A percentile compares a stretch with the other conserved stretches of the same genome.
phyloP scores from a whole-genome alignment of 1,140 invertebrate species.

The Nasonia vitripennis region DNA sequence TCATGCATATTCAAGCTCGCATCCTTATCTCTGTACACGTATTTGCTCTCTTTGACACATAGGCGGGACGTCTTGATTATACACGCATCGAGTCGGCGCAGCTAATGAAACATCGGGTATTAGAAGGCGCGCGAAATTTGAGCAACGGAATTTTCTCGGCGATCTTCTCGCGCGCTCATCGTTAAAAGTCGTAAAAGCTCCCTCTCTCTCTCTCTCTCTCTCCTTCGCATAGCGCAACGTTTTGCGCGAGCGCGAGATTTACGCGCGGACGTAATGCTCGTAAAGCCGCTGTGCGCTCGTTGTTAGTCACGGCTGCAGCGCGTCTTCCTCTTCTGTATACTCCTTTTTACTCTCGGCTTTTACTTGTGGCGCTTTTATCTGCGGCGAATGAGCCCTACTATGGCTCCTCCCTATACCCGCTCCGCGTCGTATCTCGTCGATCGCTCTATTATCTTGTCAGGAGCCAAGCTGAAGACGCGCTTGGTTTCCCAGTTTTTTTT shows the following conservation, averaged over 20 bases:
- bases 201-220: neutral
- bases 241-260: neutral
- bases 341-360: neutral
- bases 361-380: neutral
- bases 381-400: neutral
- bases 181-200: neutral
- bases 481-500: neutral
- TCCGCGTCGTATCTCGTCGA: neutral
- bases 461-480: neutral
- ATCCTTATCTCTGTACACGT: too few species aligned
- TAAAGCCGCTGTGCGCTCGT: neutral
- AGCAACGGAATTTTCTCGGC: neutral
- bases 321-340: neutral
- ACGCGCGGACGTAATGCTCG: conserved; percentile 27
- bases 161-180: neutral
- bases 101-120: neutral
- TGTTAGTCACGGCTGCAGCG: conserved; percentile 26
- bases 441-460: conserved; percentile 41
- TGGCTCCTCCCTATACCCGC: neutral
- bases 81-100: too few species aligned
- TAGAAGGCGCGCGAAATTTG: neutral
- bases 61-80: too few species aligned
- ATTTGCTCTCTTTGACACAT: too few species aligned
- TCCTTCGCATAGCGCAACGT: neutral
- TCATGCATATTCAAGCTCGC: too few species aligned